These are phyloP conservation scores for Lepidurus apus DNA, from an alignment of 1,140 invertebrate genomes.

Conservation along the genomic window DNA sequence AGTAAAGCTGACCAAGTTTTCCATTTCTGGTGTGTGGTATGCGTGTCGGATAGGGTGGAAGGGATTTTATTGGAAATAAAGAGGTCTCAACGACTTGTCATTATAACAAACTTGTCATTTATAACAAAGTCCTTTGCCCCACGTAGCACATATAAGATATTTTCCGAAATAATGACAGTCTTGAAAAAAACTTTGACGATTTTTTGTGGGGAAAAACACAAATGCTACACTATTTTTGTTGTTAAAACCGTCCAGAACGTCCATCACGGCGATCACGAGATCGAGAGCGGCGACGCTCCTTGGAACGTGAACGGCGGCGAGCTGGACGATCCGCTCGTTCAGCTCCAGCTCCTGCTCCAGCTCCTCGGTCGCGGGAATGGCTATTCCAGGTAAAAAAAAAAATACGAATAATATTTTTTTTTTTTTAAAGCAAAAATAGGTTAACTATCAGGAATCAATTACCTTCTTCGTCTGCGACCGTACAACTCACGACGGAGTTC, in stretches of 20 bases:
- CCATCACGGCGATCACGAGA: slow-evolving; percentile 37
- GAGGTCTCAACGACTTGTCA: background rate
- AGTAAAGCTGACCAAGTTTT: slow-evolving; percentile 8
- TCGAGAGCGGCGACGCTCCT: slow-evolving; percentile 37
- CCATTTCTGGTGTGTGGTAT: background rate
- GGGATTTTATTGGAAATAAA: slow-evolving; percentile 22
- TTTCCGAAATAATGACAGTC: background rate
- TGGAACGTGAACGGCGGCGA: slow-evolving; percentile 30
- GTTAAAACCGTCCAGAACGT: slow-evolving; percentile 31
- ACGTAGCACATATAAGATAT: background rate
- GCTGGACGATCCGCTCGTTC: slow-evolving; percentile 5
- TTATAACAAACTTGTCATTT: background rate
- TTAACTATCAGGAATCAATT: slow-evolving; percentile 23
- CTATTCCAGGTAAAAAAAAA: background rate
- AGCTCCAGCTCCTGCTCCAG: slow-evolving; percentile 22
- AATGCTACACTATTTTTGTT: slow-evolving; percentile 27
- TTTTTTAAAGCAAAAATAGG: slow-evolving; percentile 22
- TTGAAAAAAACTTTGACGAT: background rate
- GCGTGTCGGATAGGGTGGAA: slow-evolving; percentile 1
- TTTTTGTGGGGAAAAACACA: background rate
- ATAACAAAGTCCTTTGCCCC: background rate
- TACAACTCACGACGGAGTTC: slow-evolving; percentile 79
- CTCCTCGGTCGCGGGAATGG: slow-evolving; percentile 31
- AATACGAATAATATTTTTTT: too few relatives aligned
- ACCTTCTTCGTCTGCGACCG: slow-evolving; percentile 48